phyloP scores from a whole-genome alignment of 2,113 vertebrate species.

The Rostratula benghalensis region DNA sequence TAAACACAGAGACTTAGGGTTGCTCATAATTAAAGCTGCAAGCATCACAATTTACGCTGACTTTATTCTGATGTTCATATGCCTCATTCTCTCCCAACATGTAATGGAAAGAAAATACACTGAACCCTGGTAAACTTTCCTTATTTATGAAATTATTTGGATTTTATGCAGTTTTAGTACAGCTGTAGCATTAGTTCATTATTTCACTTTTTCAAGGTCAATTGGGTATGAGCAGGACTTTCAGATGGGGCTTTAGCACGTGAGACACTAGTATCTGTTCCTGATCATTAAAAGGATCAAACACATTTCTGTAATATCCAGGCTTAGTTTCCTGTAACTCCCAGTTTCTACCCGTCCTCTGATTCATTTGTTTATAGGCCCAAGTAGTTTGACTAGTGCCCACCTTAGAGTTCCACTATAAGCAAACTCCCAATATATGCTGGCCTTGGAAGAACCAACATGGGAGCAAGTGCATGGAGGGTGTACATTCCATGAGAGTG shows the following conservation, averaged over 20 bases:
- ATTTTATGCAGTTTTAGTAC: neutral
- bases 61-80: slow-evolving; percentile 32
- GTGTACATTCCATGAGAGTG: fast-evolving
- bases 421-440: neutral
- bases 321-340: neutral
- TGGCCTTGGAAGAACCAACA: neutral
- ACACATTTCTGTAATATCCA: neutral
- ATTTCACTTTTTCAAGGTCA: slow-evolving; percentile 5
- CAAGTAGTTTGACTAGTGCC: neutral
- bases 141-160: neutral
- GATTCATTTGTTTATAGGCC: neutral
- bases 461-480: neutral
- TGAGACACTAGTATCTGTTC: neutral
- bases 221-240: neutral
- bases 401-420: neutral
- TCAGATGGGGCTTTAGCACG: neutral
- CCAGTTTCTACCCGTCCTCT: neutral
- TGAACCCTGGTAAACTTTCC: neutral
- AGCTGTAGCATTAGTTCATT: neutral
- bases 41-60: slow-evolving; percentile 50
- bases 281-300: neutral
- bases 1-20: slow-evolving; percentile 59
- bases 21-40: slow-evolving; percentile 70
- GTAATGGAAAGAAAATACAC: slow-evolving; percentile 23
- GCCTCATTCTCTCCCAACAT: slow-evolving; percentile 20